Percentiles rank a stretch among this genome's conserved stretches.
phyloP scores from a whole-genome alignment of 2,797 vertebrate genomes.

The Peromyscus melanophrys region DNA sequence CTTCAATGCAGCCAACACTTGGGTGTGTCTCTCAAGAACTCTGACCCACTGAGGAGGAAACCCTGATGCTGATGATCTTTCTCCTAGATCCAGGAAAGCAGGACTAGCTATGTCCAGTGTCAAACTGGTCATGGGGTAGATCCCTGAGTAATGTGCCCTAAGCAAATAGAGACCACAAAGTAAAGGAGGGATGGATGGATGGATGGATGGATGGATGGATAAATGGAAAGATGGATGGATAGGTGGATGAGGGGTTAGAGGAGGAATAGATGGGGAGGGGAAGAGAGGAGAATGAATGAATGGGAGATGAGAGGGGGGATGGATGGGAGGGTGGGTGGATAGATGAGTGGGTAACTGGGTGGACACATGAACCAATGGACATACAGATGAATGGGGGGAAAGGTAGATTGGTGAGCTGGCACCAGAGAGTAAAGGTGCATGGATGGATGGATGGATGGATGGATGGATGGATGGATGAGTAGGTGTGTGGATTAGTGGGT shows the following conservation, averaged over 20 bases:
- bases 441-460: no score
- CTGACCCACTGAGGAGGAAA: background rate
- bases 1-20: background rate
- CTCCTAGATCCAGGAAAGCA: background rate
- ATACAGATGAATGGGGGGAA: no score
- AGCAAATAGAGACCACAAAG: background rate
- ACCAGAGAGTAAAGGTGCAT: background rate
- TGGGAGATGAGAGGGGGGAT: no score
- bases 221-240: no score
- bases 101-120: background rate
- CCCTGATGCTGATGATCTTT: background rate
- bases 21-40: background rate
- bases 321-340: no score
- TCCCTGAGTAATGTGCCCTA: background rate
- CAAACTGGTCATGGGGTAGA: fast-evolving
- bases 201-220: fast-evolving
- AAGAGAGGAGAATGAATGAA: no score
- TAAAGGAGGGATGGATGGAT: background rate
- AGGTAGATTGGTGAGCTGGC: no score
- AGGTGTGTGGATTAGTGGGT: background rate
- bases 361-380: background rate
- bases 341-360: no score
- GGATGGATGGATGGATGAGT: fast-evolving
- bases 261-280: no score
- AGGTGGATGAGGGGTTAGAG: no score